These are phyloP conservation scores for Oscheius sp. DNA, from an alignment of 2,888 invertebrate species.

Conservation along the genomic window DNA sequence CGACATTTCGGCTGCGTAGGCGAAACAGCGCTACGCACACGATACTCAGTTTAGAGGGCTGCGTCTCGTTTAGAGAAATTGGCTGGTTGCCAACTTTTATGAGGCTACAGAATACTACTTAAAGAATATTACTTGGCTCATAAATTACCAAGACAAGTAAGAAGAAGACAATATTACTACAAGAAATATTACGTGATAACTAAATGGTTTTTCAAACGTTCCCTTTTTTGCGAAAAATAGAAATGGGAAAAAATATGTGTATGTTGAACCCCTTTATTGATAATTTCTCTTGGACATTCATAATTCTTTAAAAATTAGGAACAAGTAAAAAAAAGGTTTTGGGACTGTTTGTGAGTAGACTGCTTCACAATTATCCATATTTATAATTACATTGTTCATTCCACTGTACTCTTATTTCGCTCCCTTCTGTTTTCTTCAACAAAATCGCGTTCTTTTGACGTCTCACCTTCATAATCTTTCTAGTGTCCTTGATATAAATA, in stretches of 20 bases:
- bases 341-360: no score
- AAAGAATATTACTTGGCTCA: background rate
- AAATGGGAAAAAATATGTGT: no score
- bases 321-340: no score
- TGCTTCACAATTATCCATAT: no score
- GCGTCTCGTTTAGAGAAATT: background rate
- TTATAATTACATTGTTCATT: no score
- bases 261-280: no score
- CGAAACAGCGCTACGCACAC: background rate
- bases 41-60: slow-evolving; percentile 1
- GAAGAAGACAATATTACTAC: background rate
- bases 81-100: background rate
- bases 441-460: background rate
- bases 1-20: slow-evolving; percentile 6
- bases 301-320: no score
- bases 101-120: background rate
- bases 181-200: background rate
- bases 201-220: no score
- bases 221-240: no score
- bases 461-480: background rate
- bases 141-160: background rate
- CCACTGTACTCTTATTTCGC: no score
- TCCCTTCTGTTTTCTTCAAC: background rate
- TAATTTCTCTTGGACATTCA: no score
- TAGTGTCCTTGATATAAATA: background rate